phyloP scores from a whole-genome alignment of 2,113 vertebrate species.

The Crotophaga sulcirostris region DNA sequence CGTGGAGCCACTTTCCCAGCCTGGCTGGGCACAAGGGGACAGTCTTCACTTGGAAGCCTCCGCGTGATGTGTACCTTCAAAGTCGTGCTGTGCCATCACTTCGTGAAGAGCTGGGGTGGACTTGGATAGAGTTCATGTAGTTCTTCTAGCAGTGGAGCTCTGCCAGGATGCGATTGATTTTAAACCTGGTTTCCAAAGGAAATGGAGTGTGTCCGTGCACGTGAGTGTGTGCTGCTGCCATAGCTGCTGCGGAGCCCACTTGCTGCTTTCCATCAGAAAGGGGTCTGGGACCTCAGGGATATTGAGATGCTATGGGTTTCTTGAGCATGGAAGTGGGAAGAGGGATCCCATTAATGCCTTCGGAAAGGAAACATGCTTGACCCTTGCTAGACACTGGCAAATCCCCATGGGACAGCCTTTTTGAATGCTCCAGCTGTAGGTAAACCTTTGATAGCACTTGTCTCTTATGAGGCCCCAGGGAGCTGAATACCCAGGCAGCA shows the following conservation, averaged over 20 bases:
- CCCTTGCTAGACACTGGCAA: neutral
- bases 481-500: neutral
- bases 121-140: neutral
- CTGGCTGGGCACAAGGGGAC: neutral
- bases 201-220: fast-evolving
- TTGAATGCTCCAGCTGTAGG: neutral
- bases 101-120: neutral
- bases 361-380: neutral
- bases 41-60: neutral
- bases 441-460: neutral
- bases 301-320: neutral
- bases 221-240: neutral
- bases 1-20: neutral
- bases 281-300: neutral
- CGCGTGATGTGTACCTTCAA: neutral
- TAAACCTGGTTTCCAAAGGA: neutral
- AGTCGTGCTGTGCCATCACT: neutral
- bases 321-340: neutral
- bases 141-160: neutral
- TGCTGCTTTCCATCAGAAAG: neutral
- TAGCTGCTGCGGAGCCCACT: neutral
- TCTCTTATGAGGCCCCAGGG: neutral
- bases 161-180: neutral
- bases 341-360: neutral
- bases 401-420: neutral